Base-by-base conservation (phyloP, 2,888 invertebrate genomes). In the Drosophila picticornis region DNA sequence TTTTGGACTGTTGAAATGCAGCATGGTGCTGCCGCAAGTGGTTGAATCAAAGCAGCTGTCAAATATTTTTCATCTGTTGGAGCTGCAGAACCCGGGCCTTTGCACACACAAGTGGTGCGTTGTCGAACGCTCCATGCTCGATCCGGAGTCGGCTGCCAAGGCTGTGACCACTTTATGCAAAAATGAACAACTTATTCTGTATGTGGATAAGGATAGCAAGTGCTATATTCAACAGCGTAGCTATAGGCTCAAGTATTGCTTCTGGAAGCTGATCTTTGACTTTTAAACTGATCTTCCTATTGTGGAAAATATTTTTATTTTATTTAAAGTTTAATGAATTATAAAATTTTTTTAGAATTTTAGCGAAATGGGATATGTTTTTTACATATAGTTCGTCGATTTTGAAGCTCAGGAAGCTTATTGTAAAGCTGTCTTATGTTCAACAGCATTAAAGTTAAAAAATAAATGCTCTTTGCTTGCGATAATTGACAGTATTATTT, bases 91-190 rank as follows among this genome's bases (percentile, higher is more conserved):
- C 36, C 19, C 16, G 2, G 61, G 72, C 2, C 31, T 82, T 1
- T 9, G 31, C 25, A 81, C 82, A 3, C n/a, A 53, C 9, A 77
- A 65, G 16, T 82, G 82, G 84, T 66, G 64, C 10, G 71, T 84
- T 11, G 11, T 55, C 1, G 48, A 57, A 0, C 64, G 78, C 0
- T 29, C 2, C 2, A 9, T 48, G 7, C 27, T 83, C 1, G 48
- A 62, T 2, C 19, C 53, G 10, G 16, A 60, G 5, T 48, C 60
- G 9, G 25, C n/a, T 1, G 5, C 31, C 3, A 73, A 57, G 43
- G 46, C 56, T 0, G 60, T 72, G 1, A 75, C 77, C 3, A 58
- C 10, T 0, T 25, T 81, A 4, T 74, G 69, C 16, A 63, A 60
- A 2, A 82, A 79, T 46, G 66, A 76, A 29, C 19, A 51, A 3